Conservation (phyloP, 2,888 invertebrate species). For the Hypomecis atomaria region DNA sequence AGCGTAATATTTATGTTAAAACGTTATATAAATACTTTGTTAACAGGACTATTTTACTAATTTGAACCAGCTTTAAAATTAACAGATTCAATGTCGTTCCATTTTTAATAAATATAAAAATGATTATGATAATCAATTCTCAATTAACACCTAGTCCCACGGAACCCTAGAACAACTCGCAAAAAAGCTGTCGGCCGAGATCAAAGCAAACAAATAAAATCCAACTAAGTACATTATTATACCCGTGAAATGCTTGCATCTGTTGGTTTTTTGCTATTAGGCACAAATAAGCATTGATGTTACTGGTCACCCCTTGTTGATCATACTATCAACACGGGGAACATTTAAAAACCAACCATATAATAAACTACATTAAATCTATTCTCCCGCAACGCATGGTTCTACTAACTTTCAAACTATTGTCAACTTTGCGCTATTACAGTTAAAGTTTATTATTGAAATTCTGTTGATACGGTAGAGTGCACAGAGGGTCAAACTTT, state of each 20-base stretch:
- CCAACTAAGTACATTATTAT: slow-evolving; percentile 82
- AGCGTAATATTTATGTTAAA: no score
- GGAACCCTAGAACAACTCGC: slow-evolving; percentile 47
- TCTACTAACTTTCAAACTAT: neutral
- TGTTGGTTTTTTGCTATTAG: slow-evolving; percentile 83
- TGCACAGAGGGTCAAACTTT: slow-evolving; percentile 69
- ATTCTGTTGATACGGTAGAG: slow-evolving; percentile 28
- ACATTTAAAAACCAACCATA: slow-evolving; percentile 35
- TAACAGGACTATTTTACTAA: no score
- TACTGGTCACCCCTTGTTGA: slow-evolving; percentile 61
- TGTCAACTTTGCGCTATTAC: neutral
- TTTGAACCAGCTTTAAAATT: no score
- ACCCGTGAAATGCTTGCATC: slow-evolving; percentile 83
- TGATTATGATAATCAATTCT: neutral
- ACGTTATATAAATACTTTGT: no score
- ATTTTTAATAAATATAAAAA: no score
- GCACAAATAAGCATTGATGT: slow-evolving; percentile 81
- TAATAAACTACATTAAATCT: neutral
- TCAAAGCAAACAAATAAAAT: slow-evolving; percentile 78
- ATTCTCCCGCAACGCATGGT: neutral
- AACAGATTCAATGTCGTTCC: no score
- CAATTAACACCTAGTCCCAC: slow-evolving; percentile 8
- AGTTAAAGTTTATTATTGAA: slow-evolving; percentile 36
- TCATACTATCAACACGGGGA: slow-evolving; percentile 24
- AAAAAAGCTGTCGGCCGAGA: slow-evolving; percentile 56